Conservation (phyloP, 2,797 vertebrate genomes). For the Sylvia borin region DNA sequence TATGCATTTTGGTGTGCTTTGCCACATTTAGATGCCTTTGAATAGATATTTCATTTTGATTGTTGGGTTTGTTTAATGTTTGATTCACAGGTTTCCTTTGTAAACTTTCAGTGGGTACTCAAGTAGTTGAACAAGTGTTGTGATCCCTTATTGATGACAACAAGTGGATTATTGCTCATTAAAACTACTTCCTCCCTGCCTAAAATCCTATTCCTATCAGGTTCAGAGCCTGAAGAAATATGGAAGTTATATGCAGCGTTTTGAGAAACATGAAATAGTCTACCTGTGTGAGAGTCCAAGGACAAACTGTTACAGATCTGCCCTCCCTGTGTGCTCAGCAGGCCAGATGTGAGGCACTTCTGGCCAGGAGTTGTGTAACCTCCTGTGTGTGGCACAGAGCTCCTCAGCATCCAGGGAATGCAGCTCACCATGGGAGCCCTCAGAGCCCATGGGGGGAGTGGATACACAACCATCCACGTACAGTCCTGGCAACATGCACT, state of each 20-base stretch:
- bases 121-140: not conserved
- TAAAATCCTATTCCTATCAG: not conserved
- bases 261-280: not conserved
- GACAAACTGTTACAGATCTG: not conserved
- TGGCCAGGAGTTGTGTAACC: not conserved
- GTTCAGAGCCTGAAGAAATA: not conserved
- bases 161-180: not conserved
- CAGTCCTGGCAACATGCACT: not conserved
- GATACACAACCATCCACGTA: rapidly evolving
- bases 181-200: not conserved
- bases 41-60: not conserved
- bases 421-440: not conserved
- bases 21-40: not conserved
- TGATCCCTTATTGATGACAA: not conserved
- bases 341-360: not conserved
- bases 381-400: not conserved
- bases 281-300: not conserved
- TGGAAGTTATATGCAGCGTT: not conserved
- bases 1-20: not conserved
- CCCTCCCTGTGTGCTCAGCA: not conserved
- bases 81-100: not conserved
- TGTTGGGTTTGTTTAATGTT: not conserved
- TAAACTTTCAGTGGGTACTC: not conserved
- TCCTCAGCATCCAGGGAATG: not conserved
- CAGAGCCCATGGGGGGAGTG: not conserved